Base-by-base conservation (phyloP, 2,888 invertebrate genomes). In the Subacronicta megacephala region DNA sequence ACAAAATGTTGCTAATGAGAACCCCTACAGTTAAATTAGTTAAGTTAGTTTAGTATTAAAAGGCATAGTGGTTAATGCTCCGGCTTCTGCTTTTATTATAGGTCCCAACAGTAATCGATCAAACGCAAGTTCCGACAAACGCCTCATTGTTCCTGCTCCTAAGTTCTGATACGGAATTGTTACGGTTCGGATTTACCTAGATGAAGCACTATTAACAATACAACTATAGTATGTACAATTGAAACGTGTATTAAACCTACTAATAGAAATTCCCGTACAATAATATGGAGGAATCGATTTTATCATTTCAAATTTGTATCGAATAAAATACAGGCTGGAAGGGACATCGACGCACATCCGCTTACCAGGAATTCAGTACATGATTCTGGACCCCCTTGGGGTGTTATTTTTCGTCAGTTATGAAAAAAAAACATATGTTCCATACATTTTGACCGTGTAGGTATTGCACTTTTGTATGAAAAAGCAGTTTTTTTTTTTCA, bases 151-250 rank as follows among this genome's bases (percentile, higher is more conserved):
- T 84, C 58, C 66, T 54, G 38, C 59, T 55, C 29, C 57, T 68
- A 78, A 82, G 69, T 84, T 80, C 55, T 56, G 67, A 72, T 72
- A 62, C 69, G 56, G 72, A 74, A 78, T 75, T 78, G 74, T 79
- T 78, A 68, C 59, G 56, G 62, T 75, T 64, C 63, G 41, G 70
- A 66, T 76, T 81, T 77, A 75, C 80, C 81, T 84, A 80, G 80
- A 81, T 72, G 87, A 88, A 88, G 83, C 86, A 83, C 82, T 83
- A 82, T 54, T 49, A 82, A 79, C 71, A 70, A 67, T 63, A 75
- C 63, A 84, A 86, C 76, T 84, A 82, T 35, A 54, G 37, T 36
- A 43, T 50, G 58, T 56, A 56, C 56, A 38, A 57, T 46, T 50
- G 49, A 38, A 46, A 42, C 38, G 41, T 54, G 40, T 46, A 37